Percentiles rank a stretch among this genome's conserved stretches.
These are phyloP conservation scores for Limnephilus lunatus DNA, from an alignment of 2,888 invertebrate species.

Conservation along the genomic window DNA sequence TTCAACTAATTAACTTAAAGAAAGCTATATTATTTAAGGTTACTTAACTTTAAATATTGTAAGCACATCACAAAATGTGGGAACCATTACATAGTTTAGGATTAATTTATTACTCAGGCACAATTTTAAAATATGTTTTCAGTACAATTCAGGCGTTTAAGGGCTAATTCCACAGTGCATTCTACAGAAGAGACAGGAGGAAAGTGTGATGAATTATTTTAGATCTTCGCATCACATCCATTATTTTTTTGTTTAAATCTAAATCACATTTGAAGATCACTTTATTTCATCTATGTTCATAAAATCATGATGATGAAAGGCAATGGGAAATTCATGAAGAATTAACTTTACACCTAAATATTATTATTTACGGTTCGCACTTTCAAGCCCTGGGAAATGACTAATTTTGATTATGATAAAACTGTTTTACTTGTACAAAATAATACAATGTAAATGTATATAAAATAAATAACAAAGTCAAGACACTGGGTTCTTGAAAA, in stretches of 20 bases:
- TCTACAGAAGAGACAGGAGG: neutral
- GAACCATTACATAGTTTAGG: neutral
- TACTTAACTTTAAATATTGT: neutral
- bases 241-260: neutral
- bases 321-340: neutral
- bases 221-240: neutral
- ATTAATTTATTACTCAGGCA: neutral
- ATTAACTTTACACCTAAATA: neutral
- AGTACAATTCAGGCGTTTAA: neutral
- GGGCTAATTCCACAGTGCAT: neutral
- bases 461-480: neutral
- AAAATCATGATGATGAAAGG: neutral
- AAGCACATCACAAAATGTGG: neutral
- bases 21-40: neutral
- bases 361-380: neutral
- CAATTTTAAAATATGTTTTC: neutral
- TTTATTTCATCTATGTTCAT: neutral
- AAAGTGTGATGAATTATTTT: neutral
- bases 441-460: neutral
- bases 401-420: neutral
- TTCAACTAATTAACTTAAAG: neutral
- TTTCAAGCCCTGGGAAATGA: neutral
- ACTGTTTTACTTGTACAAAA: neutral
- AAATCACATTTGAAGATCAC: conserved; percentile 2
- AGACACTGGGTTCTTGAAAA: neutral